Base-by-base conservation (phyloP, 2,113 vertebrate genomes). In the Oreochromis niloticus region DNA sequence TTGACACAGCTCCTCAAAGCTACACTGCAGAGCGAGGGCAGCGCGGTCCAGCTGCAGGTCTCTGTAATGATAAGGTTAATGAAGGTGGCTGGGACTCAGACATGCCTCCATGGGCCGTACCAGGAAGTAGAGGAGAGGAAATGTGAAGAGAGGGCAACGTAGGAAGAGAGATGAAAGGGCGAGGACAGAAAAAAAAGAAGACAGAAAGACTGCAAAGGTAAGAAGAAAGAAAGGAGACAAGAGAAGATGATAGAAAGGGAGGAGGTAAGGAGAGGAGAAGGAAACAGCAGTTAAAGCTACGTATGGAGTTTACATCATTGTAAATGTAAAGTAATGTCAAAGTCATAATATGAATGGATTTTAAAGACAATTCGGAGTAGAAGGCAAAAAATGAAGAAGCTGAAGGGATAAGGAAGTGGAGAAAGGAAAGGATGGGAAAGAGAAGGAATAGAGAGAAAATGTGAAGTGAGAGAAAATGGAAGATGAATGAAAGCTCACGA, bases 41-140 rank as follows among this genome's bases (percentile, higher is more conserved):
- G 56, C 6, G 46, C 24, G 34, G 88, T 93, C 89, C 91, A 92
- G 91, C 85, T 80, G 83, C 88, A 87, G 92, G 91, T 89, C 89
- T 91, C 85, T 54, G 68, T 90, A 85, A 93, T 92, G 93, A 94
- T 94, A 92, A 94, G 95, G 92, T 96, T 95, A 96, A 95, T 93
- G 89, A 95, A 90, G 86, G 92, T 91, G 94, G 90, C 86, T 34
- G 6, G 59, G 83, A 85, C 83, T 92, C 88, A 87, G 92, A 63
- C 95, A 95, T 92, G 95, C 87, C 71, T 93, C 85, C 30, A 2
- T 86, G 46, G 83, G 91, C 88, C 84, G 30, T 89, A 88, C 93
- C 68, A 82, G 91, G 81, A 82, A 52, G 83, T 63, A 59, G 66
- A 82, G 73, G 50, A 30, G 24, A 80, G 27, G 52, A 88, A 71